phyloP scores from a whole-genome alignment of 2,797 vertebrate genomes.

The Enteromius treurensis region DNA sequence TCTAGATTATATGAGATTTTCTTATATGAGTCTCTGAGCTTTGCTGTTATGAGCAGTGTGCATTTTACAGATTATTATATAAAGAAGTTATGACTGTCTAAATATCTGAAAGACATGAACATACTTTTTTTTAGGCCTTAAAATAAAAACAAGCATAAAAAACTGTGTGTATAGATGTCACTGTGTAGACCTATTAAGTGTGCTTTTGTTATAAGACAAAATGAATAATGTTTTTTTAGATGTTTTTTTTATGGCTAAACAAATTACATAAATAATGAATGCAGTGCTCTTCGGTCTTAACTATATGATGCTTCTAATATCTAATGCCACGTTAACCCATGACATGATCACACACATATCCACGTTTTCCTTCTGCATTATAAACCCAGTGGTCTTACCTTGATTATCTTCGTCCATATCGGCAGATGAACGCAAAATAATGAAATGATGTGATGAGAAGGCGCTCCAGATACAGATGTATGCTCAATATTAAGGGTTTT shows the following conservation, averaged over 20 bases:
- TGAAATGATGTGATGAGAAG: constrained; percentile 36
- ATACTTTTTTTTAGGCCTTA: constrained; percentile 12
- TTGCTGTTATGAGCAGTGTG: background rate
- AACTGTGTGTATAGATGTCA: background rate
- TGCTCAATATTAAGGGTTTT: constrained; percentile 55
- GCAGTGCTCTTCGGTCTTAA: background rate
- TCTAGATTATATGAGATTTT: background rate
- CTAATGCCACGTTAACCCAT: background rate
- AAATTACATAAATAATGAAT: background rate
- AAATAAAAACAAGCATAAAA: background rate
- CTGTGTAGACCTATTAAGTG: background rate
- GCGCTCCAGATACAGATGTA: constrained; percentile 27
- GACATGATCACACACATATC: background rate
- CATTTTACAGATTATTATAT: background rate
- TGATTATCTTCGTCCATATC: constrained; percentile 80
- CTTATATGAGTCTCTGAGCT: background rate
- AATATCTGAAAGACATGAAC: background rate
- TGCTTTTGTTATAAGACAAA: background rate
- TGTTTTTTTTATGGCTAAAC: constrained; percentile 11
- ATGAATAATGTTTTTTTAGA: background rate
- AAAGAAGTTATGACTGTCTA: background rate
- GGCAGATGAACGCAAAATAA: constrained; percentile 51
- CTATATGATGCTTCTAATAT: background rate
- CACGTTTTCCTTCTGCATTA: background rate
- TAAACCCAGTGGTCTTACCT: constrained; percentile 67